Evolutionary conservation across 2,113 vertebrate species (phyloP).

Genomic region (Plestiodon gilberti): DNA sequence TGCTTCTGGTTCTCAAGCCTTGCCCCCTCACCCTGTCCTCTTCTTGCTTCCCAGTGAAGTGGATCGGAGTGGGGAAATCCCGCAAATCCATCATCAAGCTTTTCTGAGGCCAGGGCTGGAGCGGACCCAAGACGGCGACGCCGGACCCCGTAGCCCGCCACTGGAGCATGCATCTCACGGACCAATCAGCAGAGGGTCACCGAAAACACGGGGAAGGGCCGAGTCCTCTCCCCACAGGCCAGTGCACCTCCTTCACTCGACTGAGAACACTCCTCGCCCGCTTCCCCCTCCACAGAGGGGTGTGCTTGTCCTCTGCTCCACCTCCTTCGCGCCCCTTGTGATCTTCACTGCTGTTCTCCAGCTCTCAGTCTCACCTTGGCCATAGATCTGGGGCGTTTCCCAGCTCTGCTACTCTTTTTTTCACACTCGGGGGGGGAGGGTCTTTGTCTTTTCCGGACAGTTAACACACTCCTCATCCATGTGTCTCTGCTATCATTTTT

Average conservation of each 20-base stretch:
- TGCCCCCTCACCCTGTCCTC: neutral
- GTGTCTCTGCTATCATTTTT: neutral
- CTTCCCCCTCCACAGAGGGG: neutral
- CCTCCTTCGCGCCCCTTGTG: neutral
- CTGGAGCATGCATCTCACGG: neutral
- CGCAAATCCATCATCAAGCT: conserved; percentile 29
- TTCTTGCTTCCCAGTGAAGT: conserved; percentile 12
- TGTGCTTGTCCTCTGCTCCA: neutral
- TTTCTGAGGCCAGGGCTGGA: neutral
- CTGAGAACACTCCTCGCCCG: neutral
- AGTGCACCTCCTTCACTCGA: neutral
- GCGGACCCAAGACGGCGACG: rapidly evolving
- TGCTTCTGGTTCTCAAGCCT: neutral
- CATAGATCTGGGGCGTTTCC: neutral
- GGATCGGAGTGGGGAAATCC: conserved; percentile 33
- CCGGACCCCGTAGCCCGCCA: neutral
- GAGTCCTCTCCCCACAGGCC: neutral
- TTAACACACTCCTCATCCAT: neutral
- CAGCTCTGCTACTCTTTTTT: too few relatives aligned
- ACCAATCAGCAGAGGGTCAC: neutral
- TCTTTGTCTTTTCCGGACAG: neutral
- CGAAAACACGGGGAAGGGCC: too few relatives aligned
- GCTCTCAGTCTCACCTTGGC: too few relatives aligned
- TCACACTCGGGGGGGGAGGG: neutral
- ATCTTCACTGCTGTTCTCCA: neutral